These are phyloP conservation scores for Rhynchotus rufescens DNA, from an alignment of 2,797 vertebrate genomes.

Conservation along the genomic window DNA sequence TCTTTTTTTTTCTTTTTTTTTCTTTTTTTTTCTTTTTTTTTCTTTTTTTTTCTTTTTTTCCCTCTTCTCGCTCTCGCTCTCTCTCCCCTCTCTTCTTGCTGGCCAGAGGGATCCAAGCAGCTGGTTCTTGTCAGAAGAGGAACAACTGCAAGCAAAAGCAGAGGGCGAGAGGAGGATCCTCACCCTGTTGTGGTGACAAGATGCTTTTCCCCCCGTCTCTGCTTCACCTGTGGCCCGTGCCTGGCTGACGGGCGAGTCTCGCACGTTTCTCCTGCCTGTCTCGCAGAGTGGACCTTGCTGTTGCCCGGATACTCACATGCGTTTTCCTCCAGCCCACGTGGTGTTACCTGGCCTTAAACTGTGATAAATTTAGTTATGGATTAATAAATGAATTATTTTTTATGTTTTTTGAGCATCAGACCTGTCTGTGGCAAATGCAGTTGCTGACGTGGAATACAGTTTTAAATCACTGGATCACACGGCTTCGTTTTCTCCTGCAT, in stretches of 20 bases:
- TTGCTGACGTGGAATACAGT: neutral
- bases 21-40: too few species aligned
- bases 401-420: too few species aligned
- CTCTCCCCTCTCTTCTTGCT: too few species aligned
- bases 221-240: neutral
- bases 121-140: neutral
- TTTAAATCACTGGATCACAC: neutral
- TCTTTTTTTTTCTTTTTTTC: too few species aligned
- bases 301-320: accelerated
- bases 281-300: neutral
- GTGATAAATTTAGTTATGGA: neutral
- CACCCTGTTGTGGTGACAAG: neutral
- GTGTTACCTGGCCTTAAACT: neutral
- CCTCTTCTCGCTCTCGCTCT: too few species aligned
- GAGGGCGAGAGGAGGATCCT: neutral
- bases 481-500: neutral
- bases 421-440: neutral
- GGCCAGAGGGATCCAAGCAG: neutral
- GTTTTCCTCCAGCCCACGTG: neutral
- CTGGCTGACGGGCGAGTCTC: neutral
- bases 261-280: neutral
- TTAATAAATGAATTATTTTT: neutral
- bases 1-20: too few species aligned
- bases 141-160: neutral
- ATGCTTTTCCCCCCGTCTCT: neutral